Base-by-base conservation (phyloP, 1,140 invertebrate genomes). In the Tetramorium alpestre region DNA sequence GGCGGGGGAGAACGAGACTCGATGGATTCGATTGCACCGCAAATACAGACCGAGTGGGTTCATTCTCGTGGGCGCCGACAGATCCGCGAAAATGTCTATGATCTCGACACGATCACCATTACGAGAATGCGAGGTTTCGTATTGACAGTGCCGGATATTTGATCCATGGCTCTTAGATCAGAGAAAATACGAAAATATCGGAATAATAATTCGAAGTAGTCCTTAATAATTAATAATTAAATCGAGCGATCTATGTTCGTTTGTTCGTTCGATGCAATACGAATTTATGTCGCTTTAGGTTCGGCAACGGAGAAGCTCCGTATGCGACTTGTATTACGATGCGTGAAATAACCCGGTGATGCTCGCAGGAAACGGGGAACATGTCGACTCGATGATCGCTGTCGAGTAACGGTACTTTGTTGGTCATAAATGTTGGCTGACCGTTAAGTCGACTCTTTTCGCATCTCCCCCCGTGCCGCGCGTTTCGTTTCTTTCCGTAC, bases 381-480 rank as follows among this genome's bases (percentile, higher is more conserved):
- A 67, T 73, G 84, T 85, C 77, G 89, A 72, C 54, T 62, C 65
- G 51, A 70, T 81, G 41, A 85, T 33, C 67, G 22, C 49, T 73
- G 41, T 25, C 60, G 58, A 82, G 82, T 86, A 90, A 90, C 89
- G 89, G 89, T 90, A 90, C 89, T 86, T 85, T 47, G 76, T 78
- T 62, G 80, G 56, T 90, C 81, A 25, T 90, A 88, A 90, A 90
- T 82, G 86, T 25, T 72, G 75, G 56, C 58, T 87, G 64, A 90
- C 89, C 89, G 89, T 90, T 90, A 90, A 90, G 69, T 90, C 44
- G 49, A 75, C 86, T 90, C 86, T 85, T 87, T 85, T 64, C 49
- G 7, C 54, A 67, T 73, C 38, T 22, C n/a, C 73, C 73, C 28
- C 18, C 18, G 13, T 10, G 44, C 2, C 58, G 16, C 62, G 65